These are phyloP conservation scores for Parnassius mnemosyne DNA, from an alignment of 2,888 invertebrate species.

Conservation along the genomic window DNA sequence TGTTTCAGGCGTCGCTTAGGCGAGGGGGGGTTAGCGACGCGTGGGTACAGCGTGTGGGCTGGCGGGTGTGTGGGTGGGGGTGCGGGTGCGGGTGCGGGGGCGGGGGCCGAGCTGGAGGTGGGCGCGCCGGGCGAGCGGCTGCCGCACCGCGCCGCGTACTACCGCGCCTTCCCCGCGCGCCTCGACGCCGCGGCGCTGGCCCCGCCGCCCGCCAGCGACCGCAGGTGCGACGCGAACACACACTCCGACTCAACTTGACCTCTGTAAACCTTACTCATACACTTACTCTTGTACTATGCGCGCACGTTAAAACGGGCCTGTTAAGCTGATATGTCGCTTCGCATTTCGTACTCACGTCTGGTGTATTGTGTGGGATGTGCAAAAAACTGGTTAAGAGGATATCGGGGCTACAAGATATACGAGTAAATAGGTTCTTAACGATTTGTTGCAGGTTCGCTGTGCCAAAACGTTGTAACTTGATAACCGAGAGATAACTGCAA, in stretches of 20 bases:
- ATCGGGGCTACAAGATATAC: too few species aligned
- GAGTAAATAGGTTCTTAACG: too few species aligned
- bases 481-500: too few species aligned
- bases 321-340: too few species aligned
- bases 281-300: not conserved
- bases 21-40: slow-evolving; percentile 64
- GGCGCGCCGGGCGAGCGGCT: slow-evolving; percentile 89
- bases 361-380: too few species aligned
- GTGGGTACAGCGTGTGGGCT: slow-evolving; percentile 72
- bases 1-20: slow-evolving; percentile 68
- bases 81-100: slow-evolving; percentile 40
- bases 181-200: slow-evolving; percentile 83
- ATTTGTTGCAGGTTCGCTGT: too few species aligned
- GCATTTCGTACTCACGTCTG: too few species aligned
- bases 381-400: too few species aligned
- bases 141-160: slow-evolving; percentile 86
- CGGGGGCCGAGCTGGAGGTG: slow-evolving; percentile 89
- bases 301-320: too few species aligned
- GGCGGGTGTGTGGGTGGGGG: slow-evolving; percentile 32
- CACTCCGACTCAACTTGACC: not conserved
- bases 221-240: slow-evolving; percentile 58
- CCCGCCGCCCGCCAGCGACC: slow-evolving; percentile 62
- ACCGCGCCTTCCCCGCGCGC: slow-evolving; percentile 92
- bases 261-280: not conserved
- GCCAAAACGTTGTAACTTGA: too few species aligned